phyloP scores from a whole-genome alignment of 2,797 vertebrate species.

The Odontamblyopus lacepedii region DNA sequence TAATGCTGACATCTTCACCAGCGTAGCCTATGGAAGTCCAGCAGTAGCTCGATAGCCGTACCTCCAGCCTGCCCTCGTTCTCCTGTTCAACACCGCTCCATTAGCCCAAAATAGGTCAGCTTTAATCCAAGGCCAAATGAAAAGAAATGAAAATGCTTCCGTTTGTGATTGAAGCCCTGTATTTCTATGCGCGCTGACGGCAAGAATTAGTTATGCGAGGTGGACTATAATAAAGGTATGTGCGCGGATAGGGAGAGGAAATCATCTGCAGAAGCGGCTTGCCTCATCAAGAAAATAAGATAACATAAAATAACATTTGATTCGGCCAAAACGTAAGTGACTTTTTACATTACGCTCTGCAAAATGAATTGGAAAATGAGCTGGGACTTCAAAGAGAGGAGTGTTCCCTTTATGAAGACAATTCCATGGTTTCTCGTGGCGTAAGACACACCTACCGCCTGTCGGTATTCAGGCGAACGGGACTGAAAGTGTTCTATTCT shows the following conservation, averaged over 20 bases:
- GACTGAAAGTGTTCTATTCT: neutral
- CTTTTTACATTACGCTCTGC: conserved; percentile 34
- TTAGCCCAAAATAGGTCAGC: conserved; percentile 77
- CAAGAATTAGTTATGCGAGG: conserved; percentile 63
- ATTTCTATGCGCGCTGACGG: conserved; percentile 47
- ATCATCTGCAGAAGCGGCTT: conserved; percentile 31
- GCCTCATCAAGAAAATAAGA: conserved; percentile 36
- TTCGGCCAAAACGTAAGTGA: conserved; percentile 47
- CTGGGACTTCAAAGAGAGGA: conserved; percentile 46
- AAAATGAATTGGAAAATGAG: conserved; percentile 28
- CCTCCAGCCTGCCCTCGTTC: conserved; percentile 56
- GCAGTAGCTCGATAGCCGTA: conserved; percentile 49
- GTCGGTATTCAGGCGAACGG: conserved; percentile 8
- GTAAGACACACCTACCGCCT: conserved; percentile 9
- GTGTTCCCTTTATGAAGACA: conserved; percentile 38
- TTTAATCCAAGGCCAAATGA: conserved; percentile 78
- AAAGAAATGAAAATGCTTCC: conserved; percentile 73
- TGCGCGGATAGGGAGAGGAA: conserved; percentile 1
- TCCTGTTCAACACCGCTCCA: conserved; percentile 62
- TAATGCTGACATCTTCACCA: neutral
- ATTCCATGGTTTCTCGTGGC: conserved; percentile 21
- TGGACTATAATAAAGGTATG: conserved; percentile 50
- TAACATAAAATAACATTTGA: conserved; percentile 21
- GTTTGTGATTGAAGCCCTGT: conserved; percentile 12
- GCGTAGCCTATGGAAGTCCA: conserved; percentile 24